These are phyloP conservation scores for Drymonia ruficornis DNA, from an alignment of 2,888 invertebrate species.

Conservation along the genomic window DNA sequence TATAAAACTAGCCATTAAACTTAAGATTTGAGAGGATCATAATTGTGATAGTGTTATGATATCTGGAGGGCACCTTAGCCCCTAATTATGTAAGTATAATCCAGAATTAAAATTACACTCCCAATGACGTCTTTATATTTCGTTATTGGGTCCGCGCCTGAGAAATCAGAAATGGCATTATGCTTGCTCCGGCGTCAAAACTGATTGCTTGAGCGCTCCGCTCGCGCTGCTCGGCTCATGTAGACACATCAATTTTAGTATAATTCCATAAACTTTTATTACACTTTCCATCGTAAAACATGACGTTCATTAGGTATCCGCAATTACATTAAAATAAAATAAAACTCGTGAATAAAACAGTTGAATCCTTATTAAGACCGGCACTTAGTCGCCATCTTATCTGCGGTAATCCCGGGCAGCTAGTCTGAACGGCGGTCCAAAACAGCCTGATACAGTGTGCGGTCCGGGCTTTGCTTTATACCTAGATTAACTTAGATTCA, in stretches of 20 bases:
- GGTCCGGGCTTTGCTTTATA: slow-evolving; percentile 23
- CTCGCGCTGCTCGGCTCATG: no score
- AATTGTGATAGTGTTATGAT: neutral
- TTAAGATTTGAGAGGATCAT: slow-evolving; percentile 2
- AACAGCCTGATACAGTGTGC: slow-evolving; percentile 38
- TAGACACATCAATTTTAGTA: no score
- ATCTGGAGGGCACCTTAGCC: no score
- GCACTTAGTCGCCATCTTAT: slow-evolving; percentile 45
- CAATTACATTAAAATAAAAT: slow-evolving; percentile 40
- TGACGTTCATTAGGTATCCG: slow-evolving; percentile 14
- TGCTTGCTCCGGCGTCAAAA: no score
- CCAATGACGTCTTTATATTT: no score
- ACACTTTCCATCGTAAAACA: neutral
- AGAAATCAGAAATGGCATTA: no score
- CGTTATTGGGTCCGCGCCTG: no score
- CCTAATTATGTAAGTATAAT: no score
- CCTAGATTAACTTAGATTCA: slow-evolving; percentile 40
- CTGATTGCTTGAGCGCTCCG: no score
- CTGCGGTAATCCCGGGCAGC: slow-evolving; percentile 44
- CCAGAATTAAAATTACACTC: no score
- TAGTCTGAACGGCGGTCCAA: slow-evolving; percentile 40
- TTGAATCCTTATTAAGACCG: slow-evolving; percentile 39
- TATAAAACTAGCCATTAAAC: slow-evolving; percentile 12
- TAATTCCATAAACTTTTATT: no score
- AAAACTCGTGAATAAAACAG: slow-evolving; percentile 38